Base-by-base conservation (phyloP, 2,888 invertebrate species). In the Ramazzottius varieornatus region DNA sequence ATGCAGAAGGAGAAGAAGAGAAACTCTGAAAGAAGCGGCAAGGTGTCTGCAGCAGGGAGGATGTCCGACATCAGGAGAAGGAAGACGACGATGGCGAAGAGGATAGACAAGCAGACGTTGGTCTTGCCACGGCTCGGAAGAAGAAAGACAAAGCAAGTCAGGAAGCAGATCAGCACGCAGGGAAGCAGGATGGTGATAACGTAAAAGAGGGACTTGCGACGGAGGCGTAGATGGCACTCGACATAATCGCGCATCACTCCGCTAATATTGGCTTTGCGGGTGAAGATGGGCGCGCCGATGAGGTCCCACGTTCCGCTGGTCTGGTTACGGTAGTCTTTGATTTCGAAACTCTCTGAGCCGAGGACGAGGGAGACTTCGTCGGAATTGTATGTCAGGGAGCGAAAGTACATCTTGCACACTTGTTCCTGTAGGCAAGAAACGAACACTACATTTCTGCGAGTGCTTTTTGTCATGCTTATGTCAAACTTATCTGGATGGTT, bases 291-390 rank as follows among this genome's bases (percentile, higher is more conserved):
- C 54, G 54, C 54, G 29, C 29, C 54, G 29, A 54, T 13, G n/a
- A 54, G 29, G 29, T 54, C 54, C 54, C 54, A 54, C 8, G 54
- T 54, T 4, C 54, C 54, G 24, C 54, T 54, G 29, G n/a, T 54
- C 29, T 54, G 54, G 54, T 54, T 54, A 24, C 54, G 54, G 54
- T 54, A 54, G 54, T 54, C 54, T 29, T 54, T 54, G 4, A 54
- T 29, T 54, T 54, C 54, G 29, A 54, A 54, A 54, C 24, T 29
- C 8, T 54, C n/a, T 54, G 8, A 8, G n/a, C 4, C 29, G 20
- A 54, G 24, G 20, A 4, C 4, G 29, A 54, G 20, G 4, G 8
- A 8, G n/a, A 54, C n/a, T 29, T 54, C 54, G 20, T 54, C n/a
- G 4, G 20, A n/a, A 54, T 29, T 54, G 54, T 54, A 54, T 29